These are phyloP conservation scores for Papilio gigon DNA, from an alignment of 2,888 invertebrate species.

Conservation along the genomic window DNA sequence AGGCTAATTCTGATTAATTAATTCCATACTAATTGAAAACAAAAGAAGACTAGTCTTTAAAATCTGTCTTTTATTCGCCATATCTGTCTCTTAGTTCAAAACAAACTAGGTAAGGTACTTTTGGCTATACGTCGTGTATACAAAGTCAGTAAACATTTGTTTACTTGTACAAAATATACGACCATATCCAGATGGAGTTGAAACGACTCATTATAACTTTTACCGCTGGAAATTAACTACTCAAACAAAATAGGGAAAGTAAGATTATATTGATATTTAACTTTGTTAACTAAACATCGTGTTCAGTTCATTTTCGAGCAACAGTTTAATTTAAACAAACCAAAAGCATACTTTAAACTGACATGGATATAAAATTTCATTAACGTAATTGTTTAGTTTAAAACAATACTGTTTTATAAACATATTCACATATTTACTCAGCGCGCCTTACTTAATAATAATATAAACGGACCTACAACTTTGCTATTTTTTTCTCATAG, in stretches of 20 bases:
- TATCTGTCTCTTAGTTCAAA: background rate
- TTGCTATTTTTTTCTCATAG: background rate
- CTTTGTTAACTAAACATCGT: slow-evolving; percentile 25
- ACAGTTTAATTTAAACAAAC: slow-evolving; percentile 13
- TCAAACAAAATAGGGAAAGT: slow-evolving; percentile 27
- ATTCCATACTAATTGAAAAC: no score
- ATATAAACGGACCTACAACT: no score
- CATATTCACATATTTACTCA: no score
- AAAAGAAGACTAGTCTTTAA: no score
- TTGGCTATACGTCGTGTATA: no score
- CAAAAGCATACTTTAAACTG: slow-evolving; percentile 5
- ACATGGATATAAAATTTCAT: background rate
- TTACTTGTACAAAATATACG: slow-evolving; percentile 21
- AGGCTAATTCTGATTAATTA: no score
- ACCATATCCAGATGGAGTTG: slow-evolving; percentile 12
- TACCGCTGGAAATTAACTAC: slow-evolving; percentile 25
- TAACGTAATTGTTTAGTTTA: background rate
- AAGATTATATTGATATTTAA: slow-evolving; percentile 30
- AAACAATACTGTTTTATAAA: background rate
- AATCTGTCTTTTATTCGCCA: no score
- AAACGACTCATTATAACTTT: slow-evolving; percentile 27
- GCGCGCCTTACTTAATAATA: no score
- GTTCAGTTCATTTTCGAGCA: slow-evolving; percentile 20
- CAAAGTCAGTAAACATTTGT: background rate
- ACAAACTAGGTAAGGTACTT: no score